A percentile compares a stretch with the other conserved stretches of the same genome.
Evolutionary conservation across 2,113 vertebrate genomes (phyloP).

Genomic region (Poeciliopsis retropinna): DNA sequence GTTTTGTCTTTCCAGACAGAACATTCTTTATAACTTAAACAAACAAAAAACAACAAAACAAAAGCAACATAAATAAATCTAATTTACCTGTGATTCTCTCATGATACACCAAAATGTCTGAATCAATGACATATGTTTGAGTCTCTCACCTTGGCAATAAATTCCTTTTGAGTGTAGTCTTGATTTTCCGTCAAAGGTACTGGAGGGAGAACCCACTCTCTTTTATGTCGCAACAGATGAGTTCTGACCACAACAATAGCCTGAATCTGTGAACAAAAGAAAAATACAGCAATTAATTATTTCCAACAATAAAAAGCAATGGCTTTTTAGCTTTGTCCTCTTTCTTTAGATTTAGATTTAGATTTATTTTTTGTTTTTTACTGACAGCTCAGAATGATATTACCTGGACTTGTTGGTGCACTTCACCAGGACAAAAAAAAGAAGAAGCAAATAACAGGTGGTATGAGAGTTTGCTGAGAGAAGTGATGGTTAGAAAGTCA

Average conservation of each 20-base stretch:
- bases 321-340: no score
- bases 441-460: no score
- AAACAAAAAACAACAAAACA: not conserved
- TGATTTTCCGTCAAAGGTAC: slow-evolving; percentile 80
- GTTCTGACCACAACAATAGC: not conserved
- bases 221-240: not conserved
- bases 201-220: slow-evolving; percentile 64
- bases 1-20: not conserved
- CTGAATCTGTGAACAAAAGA: not conserved
- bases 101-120: not conserved
- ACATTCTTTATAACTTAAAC: not conserved
- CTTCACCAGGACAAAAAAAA: no score
- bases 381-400: no score
- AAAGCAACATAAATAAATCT: not conserved
- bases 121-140: not conserved
- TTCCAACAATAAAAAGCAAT: no score
- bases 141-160: slow-evolving; percentile 80
- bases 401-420: no score
- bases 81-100: not conserved
- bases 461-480: no score
- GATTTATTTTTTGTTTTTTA: no score
- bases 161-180: slow-evolving; percentile 77
- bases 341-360: no score
- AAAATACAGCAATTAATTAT: no score
- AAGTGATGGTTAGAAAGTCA: no score